Evolutionary conservation across 2,113 vertebrate species (phyloP), one percentile per base, ranked within the genome.

Genomic region (Alexandromys fortis): DNA sequence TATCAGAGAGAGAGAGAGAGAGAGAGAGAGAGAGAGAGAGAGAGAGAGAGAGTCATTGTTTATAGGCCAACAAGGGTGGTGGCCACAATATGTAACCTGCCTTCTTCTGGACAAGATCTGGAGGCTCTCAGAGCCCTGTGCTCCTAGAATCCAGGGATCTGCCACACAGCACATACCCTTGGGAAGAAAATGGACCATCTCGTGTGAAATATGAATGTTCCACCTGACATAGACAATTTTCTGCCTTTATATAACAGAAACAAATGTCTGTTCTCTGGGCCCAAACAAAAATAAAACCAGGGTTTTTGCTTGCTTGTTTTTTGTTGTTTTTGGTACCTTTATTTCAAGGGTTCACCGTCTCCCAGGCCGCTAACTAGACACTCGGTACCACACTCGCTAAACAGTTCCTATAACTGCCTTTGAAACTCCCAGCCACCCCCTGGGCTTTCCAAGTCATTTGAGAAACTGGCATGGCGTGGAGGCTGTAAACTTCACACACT

Each of bases 351-450:
- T 55, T 97, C 89, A 95, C 97, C 96, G 96, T 97, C 95, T 98
- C 42, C 42, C 78, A 91, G 95, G 89, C 95, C 95, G 83, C 91
- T 96, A 97, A 97, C 95, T 95, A 81, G 85, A 86, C 49, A 85
- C 93, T 90, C 89, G 42, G 72, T 1, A 30, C 94, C 95, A 93
- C 89, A 97, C 94, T 97, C 94, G 28, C 96, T 97, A 98, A 97
- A 97, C 96, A 94, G 93, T 93, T 95, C 94, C n/a, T 93, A 96
- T 94, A 92, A 96, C 94, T 97, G 96, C 94, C 95, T 95, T 94
- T 97, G 97, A 96, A 97, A 97, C 97, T 97, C 97, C 94, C 95
- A 97, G 96, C 96, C 97, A 95, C 85, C 95, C 94, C 95, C 95
- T 90, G 86, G 92, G 97, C 90, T 97, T 95, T 96, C 96, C 94